These are phyloP conservation scores for Antheraea mylitta DNA, from an alignment of 1,140 invertebrate genomes.

Conservation along the genomic window DNA sequence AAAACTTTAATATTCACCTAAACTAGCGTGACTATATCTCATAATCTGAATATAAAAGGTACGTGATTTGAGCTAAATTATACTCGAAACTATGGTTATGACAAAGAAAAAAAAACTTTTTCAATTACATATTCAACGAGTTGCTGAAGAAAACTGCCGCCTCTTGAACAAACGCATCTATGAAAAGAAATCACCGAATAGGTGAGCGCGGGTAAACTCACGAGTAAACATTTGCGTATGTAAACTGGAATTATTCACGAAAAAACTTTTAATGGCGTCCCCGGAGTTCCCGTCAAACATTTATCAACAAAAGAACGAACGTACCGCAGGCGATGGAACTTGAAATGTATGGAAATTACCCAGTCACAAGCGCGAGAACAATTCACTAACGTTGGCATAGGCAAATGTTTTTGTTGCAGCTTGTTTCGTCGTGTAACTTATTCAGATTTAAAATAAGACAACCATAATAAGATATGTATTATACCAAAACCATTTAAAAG, in stretches of 20 bases:
- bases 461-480: neutral
- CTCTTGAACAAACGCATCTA: constrained; percentile 63
- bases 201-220: constrained; percentile 72
- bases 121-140: constrained; percentile 67
- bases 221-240: constrained; percentile 78
- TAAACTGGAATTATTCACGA: constrained; percentile 78
- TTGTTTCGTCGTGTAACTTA: constrained; percentile 61
- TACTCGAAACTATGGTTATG: constrained; percentile 31
- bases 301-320: constrained; percentile 79
- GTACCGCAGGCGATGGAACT: constrained; percentile 78
- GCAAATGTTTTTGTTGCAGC: constrained; percentile 77
- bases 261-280: constrained; percentile 79
- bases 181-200: constrained; percentile 76
- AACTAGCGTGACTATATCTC: neutral
- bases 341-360: constrained; percentile 79
- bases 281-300: constrained; percentile 78
- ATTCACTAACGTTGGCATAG: constrained; percentile 76
- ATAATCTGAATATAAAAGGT: constrained; percentile 9
- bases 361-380: constrained; percentile 75
- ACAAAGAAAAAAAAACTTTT: constrained; percentile 54
- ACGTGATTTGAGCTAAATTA: constrained; percentile 17
- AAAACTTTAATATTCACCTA: neutral
- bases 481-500: neutral
- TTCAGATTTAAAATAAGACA: constrained; percentile 54
- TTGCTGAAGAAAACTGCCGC: constrained; percentile 54